These are phyloP conservation scores for Lytechinus pictus DNA, from an alignment of 35 echinoderm and acorn worm genomes.

Conservation along the genomic window DNA sequence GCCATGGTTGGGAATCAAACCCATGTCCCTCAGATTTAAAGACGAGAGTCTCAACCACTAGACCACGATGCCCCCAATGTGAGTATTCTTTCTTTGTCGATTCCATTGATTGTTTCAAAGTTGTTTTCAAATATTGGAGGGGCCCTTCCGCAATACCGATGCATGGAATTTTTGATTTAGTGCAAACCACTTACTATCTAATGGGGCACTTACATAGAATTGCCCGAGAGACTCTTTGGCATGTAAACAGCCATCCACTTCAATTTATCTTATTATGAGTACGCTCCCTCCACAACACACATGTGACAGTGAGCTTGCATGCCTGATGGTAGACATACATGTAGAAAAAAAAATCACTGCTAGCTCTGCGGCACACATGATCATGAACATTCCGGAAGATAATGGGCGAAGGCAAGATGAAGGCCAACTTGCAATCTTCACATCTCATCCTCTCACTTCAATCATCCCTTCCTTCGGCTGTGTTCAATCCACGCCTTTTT, in stretches of 20 bases:
- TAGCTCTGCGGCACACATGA: background rate
- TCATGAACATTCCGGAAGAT: background rate
- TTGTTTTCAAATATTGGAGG: background rate
- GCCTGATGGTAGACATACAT: background rate
- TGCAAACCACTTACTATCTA: background rate
- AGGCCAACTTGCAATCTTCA: constrained; percentile 10
- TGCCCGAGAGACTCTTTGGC: background rate
- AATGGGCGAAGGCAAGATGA: background rate
- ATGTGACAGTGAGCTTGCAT: background rate
- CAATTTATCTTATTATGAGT: constrained; percentile 40
- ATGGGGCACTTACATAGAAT: constrained; percentile 10
- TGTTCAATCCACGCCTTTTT: too few relatives aligned
- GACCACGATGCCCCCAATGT: too few relatives aligned
- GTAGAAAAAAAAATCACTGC: background rate
- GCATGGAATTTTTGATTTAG: constrained; percentile 2
- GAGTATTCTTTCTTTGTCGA: background rate
- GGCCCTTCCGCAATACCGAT: background rate
- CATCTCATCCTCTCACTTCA: background rate
- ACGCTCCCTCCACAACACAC: background rate
- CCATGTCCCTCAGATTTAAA: too few relatives aligned
- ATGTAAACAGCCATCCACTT: constrained; percentile 32
- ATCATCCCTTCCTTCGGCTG: background rate
- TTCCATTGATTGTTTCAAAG: background rate
- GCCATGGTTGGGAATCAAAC: too few relatives aligned
- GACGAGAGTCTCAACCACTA: too few relatives aligned